Percentiles rank a stretch among this genome's conserved stretches.
Evolutionary conservation across 2,888 invertebrate genomes (phyloP).

Genomic region (Aphidius colemani): DNA sequence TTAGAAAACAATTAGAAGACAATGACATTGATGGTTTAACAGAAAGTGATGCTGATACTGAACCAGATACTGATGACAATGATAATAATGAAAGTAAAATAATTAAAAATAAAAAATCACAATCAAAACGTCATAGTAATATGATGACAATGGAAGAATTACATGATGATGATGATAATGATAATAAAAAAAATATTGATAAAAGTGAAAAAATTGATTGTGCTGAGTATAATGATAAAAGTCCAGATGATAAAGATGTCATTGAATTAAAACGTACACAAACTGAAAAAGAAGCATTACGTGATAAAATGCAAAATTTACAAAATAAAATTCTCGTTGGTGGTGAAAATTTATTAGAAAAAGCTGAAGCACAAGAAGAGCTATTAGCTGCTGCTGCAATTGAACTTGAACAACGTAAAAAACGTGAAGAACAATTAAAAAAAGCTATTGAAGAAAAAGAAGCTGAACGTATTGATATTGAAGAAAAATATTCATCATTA

Average conservation of each 20-base stretch:
- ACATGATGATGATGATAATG: slow-evolving; percentile 53
- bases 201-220: slow-evolving; percentile 59
- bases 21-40: slow-evolving; percentile 58
- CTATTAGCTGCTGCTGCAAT: slow-evolving; percentile 85
- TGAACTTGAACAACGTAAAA: slow-evolving; percentile 78
- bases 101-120: slow-evolving; percentile 44
- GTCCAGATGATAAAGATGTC: slow-evolving; percentile 60
- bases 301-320: slow-evolving; percentile 84
- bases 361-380: slow-evolving; percentile 91
- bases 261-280: slow-evolving; percentile 77
- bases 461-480: slow-evolving; percentile 90
- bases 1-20: slow-evolving; percentile 84
- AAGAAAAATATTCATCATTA: slow-evolving; percentile 90
- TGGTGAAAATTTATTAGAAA: slow-evolving; percentile 96
- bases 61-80: slow-evolving; percentile 49
- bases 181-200: slow-evolving; percentile 58
- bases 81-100: slow-evolving; percentile 45
- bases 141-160: slow-evolving; percentile 63
- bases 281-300: slow-evolving; percentile 79
- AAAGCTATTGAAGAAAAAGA: slow-evolving; percentile 86
- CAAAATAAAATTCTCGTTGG: slow-evolving; percentile 97
- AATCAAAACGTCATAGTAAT: slow-evolving; percentile 56
- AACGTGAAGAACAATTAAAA: slow-evolving; percentile 80
- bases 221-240: slow-evolving; percentile 65
- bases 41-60: slow-evolving; percentile 46